Evolutionary conservation across 2,888 invertebrate species (phyloP), one percentile per base, ranked within the genome.

Genomic region (Cosmorhoe ocellata): DNA sequence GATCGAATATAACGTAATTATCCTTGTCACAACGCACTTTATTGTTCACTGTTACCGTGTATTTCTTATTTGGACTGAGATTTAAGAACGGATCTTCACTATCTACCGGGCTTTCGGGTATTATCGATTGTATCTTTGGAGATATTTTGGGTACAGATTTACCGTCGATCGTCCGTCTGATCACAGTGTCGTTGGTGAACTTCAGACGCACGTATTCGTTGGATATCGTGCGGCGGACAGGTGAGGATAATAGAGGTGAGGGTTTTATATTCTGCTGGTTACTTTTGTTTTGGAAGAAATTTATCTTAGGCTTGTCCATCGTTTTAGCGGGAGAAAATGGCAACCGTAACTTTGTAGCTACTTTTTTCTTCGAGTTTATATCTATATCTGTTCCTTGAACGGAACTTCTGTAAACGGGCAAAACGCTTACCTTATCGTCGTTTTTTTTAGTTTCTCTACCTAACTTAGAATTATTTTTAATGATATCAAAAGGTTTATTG

Each of bases 1-100:
- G 91, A 70, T 91, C 91, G 58, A 90, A 91, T 64, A 91, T 85
- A 11, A 90, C 90, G 57, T 91, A 91, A 68, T 91, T 90, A 60
- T 91, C 91, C 69, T 91, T 91, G 66, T 91, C 91, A 66, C 89
- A 91, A 59, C 91, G 74, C 44, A 91, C 90, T 79, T 77, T 89
- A 65, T 90, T 89, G 62, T 90, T 90, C 27, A 90, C 81, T 37
- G 91, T 91, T 14, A 91, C 89, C 4, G 91, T 91, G 58, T 91
- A 91, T 67, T 91, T 91, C 78, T 91, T 91, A 63, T 91, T 91
- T 2, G 91, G 91, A 58, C 90, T 90, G 55, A 91, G 71, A 60
- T 90, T 89, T 37, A 88, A 58, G 61, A 88, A 89, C 1, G 89
- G 90, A 63, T 89, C 90, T 67, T 90, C 90, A 45, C 71, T 84